These are phyloP conservation scores for Peromyscus maniculatus DNA, from an alignment of 2,113 vertebrate species.

Conservation along the genomic window DNA sequence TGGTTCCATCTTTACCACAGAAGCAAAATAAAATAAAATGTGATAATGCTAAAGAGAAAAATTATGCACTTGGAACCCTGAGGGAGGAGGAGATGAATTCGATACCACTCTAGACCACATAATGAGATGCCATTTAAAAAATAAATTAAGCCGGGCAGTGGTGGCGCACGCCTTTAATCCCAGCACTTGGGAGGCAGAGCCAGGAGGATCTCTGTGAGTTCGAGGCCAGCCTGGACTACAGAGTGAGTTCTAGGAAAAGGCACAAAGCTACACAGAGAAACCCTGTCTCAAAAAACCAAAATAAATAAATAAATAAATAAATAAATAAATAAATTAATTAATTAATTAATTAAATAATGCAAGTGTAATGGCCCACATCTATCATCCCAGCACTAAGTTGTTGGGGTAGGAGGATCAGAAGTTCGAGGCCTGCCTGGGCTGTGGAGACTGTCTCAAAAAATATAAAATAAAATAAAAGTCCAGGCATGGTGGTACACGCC, in stretches of 20 bases:
- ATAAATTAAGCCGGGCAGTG: neutral
- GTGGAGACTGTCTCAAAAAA: no score
- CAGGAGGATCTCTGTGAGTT: no score
- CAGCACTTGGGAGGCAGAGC: no score
- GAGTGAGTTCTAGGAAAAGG: no score
- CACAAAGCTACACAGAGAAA: no score
- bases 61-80: neutral
- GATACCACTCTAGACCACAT: neutral
- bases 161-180: no score
- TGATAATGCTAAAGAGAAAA: neutral
- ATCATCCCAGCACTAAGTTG: neutral
- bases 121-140: neutral
- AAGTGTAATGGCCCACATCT: neutral
- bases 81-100: neutral
- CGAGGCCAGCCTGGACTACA: no score
- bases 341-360: neutral
- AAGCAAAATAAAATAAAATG: neutral
- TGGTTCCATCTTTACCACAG: neutral
- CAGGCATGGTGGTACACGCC: rapidly evolving
- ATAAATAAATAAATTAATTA: no score
- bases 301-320: no score
- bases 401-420: neutral
- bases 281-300: no score
- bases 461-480: no score
- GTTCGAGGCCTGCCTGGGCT: no score